Conservation (phyloP, 2,888 invertebrate species). For the Tinea pellionella region DNA sequence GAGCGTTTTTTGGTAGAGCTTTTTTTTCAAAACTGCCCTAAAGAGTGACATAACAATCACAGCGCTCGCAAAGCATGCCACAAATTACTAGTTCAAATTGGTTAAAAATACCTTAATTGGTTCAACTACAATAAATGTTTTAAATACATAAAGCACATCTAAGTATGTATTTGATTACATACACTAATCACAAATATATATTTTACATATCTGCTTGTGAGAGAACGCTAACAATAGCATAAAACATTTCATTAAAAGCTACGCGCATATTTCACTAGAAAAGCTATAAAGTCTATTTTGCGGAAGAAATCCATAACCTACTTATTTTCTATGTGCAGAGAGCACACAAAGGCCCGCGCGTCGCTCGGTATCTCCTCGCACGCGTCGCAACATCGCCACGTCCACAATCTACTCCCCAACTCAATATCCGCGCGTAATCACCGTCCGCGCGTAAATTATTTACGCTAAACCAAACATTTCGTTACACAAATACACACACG, state of each 20-base stretch:
- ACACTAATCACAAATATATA: too few species aligned
- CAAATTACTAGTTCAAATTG: too few species aligned
- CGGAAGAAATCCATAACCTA: background rate
- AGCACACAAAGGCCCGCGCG: background rate
- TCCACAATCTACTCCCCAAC: conserved; percentile 24
- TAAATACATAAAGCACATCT: too few species aligned
- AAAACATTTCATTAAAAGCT: background rate
- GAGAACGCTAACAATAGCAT: background rate
- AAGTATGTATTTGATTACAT: too few species aligned
- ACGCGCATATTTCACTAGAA: background rate
- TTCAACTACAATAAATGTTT: too few species aligned
- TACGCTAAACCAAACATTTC: background rate
- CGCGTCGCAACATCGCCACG: conserved; percentile 6
- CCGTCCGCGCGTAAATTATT: conserved; percentile 39
- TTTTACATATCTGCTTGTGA: too few species aligned
- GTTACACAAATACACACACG: background rate
- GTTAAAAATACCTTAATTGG: too few species aligned
- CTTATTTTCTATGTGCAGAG: background rate
- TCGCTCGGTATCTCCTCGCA: background rate
- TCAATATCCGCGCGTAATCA: conserved; percentile 67
- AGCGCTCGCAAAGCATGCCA: too few species aligned
- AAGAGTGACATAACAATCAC: too few species aligned
- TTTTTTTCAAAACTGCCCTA: too few species aligned
- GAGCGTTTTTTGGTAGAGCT: too few species aligned
- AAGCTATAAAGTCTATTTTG: background rate